These are phyloP conservation scores for Adelognathus sp. DNA, from an alignment of 2,888 invertebrate species.

Conservation along the genomic window DNA sequence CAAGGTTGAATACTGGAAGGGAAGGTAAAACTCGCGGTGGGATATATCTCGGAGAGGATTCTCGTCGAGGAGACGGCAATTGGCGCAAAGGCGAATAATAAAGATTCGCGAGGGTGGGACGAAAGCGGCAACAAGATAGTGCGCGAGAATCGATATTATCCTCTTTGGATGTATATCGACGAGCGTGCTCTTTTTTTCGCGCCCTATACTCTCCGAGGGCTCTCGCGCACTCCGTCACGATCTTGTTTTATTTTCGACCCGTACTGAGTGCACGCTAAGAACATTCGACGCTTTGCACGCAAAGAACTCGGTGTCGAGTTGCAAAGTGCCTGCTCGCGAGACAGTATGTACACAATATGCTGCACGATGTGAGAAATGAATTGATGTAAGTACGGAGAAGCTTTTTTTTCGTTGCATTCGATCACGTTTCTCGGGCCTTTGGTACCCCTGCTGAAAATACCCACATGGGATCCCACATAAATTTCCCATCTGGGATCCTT, in stretches of 20 bases:
- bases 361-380: not conserved
- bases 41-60: slow-evolving; percentile 9
- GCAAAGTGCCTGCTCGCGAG: not conserved
- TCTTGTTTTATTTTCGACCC: slow-evolving; percentile 15
- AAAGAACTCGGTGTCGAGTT: not conserved
- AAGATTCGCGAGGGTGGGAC: slow-evolving; percentile 22
- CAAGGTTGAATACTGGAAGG: not conserved
- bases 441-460: no score
- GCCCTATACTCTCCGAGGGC: slow-evolving; percentile 26
- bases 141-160: slow-evolving; percentile 57
- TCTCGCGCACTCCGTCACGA: slow-evolving; percentile 4
- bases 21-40: not conserved
- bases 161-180: slow-evolving; percentile 58
- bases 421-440: not conserved
- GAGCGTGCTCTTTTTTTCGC: slow-evolving; percentile 32
- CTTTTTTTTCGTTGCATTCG: not conserved
- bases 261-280: slow-evolving; percentile 21
- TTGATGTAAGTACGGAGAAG: not conserved
- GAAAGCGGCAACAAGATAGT: slow-evolving; percentile 8
- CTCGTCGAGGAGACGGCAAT: slow-evolving; percentile 41
- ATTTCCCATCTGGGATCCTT: no score
- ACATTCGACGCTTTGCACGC: slow-evolving; percentile 39
- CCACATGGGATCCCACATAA: no score
- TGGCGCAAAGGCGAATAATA: slow-evolving; percentile 53
- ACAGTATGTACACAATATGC: not conserved